phyloP scores from a whole-genome alignment of 2,113 vertebrate genomes.

The Carassius auratus region DNA sequence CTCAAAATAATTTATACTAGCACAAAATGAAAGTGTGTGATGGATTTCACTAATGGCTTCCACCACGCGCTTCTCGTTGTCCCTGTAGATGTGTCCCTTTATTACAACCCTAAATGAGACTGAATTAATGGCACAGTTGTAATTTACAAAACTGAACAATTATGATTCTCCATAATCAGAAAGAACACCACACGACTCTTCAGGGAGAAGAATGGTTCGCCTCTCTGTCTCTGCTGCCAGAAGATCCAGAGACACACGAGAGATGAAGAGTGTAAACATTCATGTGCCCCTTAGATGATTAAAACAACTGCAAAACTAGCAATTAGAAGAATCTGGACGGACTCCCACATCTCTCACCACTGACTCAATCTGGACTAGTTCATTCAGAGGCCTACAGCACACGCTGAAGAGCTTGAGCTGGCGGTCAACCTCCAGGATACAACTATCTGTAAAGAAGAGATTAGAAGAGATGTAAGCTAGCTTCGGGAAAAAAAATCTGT shows the following conservation, averaged over 20 bases:
- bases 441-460: neutral
- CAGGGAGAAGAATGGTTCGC: neutral
- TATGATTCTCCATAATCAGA: neutral
- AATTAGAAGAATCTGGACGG: neutral
- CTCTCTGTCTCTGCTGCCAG: neutral
- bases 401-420: neutral
- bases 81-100: constrained; percentile 13
- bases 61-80: neutral
- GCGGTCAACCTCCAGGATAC: neutral
- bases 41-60: neutral
- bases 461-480: constrained; percentile 15
- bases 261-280: neutral
- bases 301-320: neutral
- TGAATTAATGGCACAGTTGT: neutral
- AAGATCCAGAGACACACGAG: neutral
- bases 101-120: constrained; percentile 1
- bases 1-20: neutral
- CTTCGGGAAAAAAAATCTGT: constrained; percentile 3
- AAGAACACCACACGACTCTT: neutral
- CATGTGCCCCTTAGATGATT: neutral
- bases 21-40: neutral
- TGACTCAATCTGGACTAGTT: neutral
- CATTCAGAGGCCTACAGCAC: neutral
- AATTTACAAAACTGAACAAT: constrained; percentile 22
- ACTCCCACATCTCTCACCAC: neutral